Evolutionary conservation across 2,797 vertebrate genomes (phyloP).

Genomic region (Amniataba percoides): DNA sequence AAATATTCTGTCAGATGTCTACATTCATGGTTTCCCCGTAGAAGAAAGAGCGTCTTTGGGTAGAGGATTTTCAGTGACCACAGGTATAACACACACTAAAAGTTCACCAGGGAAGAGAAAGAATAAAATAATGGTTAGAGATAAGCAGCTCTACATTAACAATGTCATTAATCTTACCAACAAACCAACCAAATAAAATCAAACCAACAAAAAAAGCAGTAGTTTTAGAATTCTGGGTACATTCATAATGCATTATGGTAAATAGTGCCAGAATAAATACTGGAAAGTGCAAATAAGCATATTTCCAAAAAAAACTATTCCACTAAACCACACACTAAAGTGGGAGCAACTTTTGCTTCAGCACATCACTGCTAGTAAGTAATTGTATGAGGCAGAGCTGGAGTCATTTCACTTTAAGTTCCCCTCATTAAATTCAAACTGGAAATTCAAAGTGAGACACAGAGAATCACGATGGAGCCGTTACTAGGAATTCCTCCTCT

Average conservation of each 20-base stretch:
- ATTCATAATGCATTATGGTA: background rate
- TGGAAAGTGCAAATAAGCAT: background rate
- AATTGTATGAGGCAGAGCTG: conserved; percentile 12
- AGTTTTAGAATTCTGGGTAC: background rate
- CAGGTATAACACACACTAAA: conserved; percentile 88
- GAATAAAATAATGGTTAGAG: conserved; percentile 13
- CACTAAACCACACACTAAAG: background rate
- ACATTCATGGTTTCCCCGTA: conserved; percentile 91
- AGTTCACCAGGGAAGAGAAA: conserved; percentile 38
- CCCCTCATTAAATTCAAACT: conserved; percentile 32
- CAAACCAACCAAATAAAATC: too few relatives aligned
- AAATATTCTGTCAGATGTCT: conserved; percentile 92
- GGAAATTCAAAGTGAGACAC: conserved; percentile 14
- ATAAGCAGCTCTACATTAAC: background rate
- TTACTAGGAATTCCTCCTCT: conserved; percentile 33
- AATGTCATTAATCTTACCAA: background rate
- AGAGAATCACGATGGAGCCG: conserved; percentile 20
- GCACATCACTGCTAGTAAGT: background rate
- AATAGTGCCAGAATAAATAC: background rate
- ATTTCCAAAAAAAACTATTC: background rate
- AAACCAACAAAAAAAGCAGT: background rate
- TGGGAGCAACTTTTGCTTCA: conserved; percentile 1
- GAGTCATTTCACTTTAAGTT: conserved; percentile 28
- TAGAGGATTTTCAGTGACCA: conserved; percentile 91
- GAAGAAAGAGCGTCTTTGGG: conserved; percentile 90